Conservation (phyloP, 2,797 vertebrate species). For the Petrocephalus sullivani region DNA sequence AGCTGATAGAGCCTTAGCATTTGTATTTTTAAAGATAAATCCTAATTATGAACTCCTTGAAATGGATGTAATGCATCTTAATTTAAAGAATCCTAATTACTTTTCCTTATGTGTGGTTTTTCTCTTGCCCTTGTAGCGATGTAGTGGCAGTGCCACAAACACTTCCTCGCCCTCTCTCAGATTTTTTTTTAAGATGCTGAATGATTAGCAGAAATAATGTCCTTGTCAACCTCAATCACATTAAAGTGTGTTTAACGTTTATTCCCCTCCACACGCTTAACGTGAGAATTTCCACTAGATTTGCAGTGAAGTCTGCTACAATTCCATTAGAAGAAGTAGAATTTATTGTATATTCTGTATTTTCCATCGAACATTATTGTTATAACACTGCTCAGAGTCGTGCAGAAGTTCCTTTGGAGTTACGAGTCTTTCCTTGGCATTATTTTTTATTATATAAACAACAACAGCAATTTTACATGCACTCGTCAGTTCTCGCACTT, state of each 20-base stretch:
- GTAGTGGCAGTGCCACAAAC: conserved; percentile 55
- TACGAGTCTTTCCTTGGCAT: no score
- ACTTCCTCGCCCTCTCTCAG: conserved; percentile 74
- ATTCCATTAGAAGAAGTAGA: conserved; percentile 99
- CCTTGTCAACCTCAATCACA: conserved; percentile 99
- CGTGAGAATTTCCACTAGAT: conserved; percentile 99
- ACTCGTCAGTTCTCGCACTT: no score
- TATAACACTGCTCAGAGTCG: no score
- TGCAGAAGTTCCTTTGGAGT: no score
- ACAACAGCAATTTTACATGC: no score
- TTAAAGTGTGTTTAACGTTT: conserved; percentile 99
- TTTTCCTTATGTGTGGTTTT: no score
- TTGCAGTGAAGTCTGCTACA: conserved; percentile 99
- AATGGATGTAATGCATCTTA: neutral
- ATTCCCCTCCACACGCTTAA: conserved; percentile 95
- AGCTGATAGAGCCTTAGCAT: neutral
- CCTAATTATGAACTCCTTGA: neutral
- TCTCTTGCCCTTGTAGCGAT: neutral
- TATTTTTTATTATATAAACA: no score
- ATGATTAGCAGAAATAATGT: conserved; percentile 99
- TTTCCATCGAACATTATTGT: no score
- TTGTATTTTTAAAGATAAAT: neutral
- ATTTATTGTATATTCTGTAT: conserved; percentile 42
- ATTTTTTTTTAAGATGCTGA: conserved; percentile 84
- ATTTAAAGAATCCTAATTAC: neutral